Base-by-base conservation (phyloP, 2,888 invertebrate genomes). In the Meteorus colon region DNA sequence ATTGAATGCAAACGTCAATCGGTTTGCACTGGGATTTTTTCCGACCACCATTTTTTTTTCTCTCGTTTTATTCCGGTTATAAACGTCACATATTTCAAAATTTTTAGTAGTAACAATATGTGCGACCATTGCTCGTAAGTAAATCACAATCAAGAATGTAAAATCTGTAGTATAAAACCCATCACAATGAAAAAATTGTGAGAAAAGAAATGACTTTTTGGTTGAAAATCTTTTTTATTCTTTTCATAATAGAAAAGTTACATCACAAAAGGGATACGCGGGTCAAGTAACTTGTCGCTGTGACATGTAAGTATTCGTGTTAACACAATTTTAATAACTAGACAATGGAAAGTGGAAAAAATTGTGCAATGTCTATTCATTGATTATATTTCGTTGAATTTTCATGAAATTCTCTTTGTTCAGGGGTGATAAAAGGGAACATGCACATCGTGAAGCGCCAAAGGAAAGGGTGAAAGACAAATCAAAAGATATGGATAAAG, bases 211-310 rank as follows among this genome's bases (percentile, higher is more conserved):
- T 27, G 1, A 41, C 24, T 62, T 2, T 16, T 4, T 6, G 6
- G 19, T 45, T 34, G 4, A 27, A 16, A 37, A 29, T 16, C 4
- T 62, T 37, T 37, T 75, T 48, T 27, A 41, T 41, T 37, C 19
- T 72, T 55, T 27, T 59, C 34, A 60, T 71, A 80, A 34, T 74
- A 86, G 86, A 73, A 86, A 85, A 81, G 82, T 85, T 5, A 85
- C 83, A 60, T 60, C 73, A 45, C 86, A 86, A 73, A 87, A 86
- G 41, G 85, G 84, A 27, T 87, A 87, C 37, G 34, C 80, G 2
- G 86, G 86, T n/a, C 86, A 87, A 76, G 84, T 86, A 51, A 87
- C 86, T 12, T 87, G 86, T 73, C 82, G 82, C 79, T 87, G 86
- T 78, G 83, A 84, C 8, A 77, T 81, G 85, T 86, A 75, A 85